A percentile compares a stretch with the other conserved stretches of the same genome.
Conservation (phyloP, 2,113 vertebrate genomes). For the Nymphicus hollandicus region DNA sequence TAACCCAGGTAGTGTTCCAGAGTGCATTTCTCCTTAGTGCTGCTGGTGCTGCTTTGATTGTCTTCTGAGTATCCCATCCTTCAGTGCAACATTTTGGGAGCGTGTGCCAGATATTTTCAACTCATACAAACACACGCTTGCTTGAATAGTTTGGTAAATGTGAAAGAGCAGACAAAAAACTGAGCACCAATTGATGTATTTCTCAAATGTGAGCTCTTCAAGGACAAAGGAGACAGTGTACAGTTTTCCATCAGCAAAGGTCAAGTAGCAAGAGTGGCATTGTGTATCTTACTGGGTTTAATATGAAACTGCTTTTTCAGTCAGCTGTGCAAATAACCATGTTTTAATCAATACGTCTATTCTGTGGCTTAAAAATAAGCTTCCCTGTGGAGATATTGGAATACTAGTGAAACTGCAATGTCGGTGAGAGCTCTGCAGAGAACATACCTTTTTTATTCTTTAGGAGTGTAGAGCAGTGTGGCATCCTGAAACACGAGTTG, state of each 20-base stretch:
- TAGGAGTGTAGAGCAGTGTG: background rate
- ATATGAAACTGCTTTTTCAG: background rate
- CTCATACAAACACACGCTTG: background rate
- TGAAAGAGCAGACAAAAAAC: background rate
- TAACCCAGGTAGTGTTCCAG: background rate
- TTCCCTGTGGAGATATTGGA: background rate
- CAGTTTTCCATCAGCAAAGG: background rate
- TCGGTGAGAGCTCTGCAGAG: background rate
- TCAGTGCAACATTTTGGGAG: background rate
- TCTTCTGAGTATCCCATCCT: background rate
- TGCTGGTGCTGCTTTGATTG: background rate
- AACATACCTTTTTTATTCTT: background rate
- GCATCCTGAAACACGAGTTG: background rate
- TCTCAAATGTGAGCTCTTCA: background rate
- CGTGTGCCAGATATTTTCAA: background rate
- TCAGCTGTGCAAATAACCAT: background rate
- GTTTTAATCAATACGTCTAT: background rate
- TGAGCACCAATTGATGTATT: background rate
- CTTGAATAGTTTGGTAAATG: background rate
- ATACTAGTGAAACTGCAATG: background rate
- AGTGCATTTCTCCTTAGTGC: background rate
- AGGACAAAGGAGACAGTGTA: background rate
- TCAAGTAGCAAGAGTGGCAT: background rate
- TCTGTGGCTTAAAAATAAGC: conserved; percentile 33
- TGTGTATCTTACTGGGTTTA: background rate